phyloP scores from a whole-genome alignment of 2,888 invertebrate species.

The Melipona bicolor region DNA sequence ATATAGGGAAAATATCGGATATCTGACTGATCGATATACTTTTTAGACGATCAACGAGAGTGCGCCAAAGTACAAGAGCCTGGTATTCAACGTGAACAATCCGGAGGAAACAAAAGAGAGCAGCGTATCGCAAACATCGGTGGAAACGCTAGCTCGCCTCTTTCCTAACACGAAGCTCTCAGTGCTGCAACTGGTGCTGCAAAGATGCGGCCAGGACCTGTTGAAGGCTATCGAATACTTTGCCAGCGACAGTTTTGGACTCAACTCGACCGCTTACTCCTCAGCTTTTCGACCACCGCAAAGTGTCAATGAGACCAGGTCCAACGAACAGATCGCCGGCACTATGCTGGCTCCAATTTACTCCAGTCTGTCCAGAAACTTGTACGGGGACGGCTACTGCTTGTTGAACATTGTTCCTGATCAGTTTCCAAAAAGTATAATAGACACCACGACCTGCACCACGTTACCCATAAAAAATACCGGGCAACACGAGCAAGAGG shows the following conservation, averaged over 20 bases:
- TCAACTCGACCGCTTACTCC: conserved; percentile 41
- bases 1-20: background rate
- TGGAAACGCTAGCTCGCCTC: conserved; percentile 94
- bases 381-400: conserved; percentile 78
- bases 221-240: conserved; percentile 96
- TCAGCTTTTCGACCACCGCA: conserved; percentile 70
- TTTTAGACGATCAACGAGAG: conserved; percentile 29
- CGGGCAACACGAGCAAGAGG: conserved; percentile 68
- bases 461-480: conserved; percentile 48
- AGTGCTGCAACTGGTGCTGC: conserved; percentile 95
- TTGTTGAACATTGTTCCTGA: conserved; percentile 79
- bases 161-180: conserved; percentile 96
- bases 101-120: conserved; percentile 61
- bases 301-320: conserved; percentile 33
- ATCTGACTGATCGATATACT: background rate
- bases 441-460: conserved; percentile 32
- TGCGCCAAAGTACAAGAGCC: conserved; percentile 42
- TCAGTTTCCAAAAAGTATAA: conserved; percentile 71
- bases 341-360: conserved; percentile 74
- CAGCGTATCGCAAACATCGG: conserved; percentile 89
- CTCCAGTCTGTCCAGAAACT: conserved; percentile 72
- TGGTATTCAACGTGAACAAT: conserved; percentile 45
- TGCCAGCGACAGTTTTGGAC: conserved; percentile 74
- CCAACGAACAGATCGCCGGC: conserved; percentile 51
- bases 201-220: conserved; percentile 96